These are phyloP conservation scores for Axis porcinus DNA, from an alignment of 2,113 vertebrate genomes.

Conservation along the genomic window DNA sequence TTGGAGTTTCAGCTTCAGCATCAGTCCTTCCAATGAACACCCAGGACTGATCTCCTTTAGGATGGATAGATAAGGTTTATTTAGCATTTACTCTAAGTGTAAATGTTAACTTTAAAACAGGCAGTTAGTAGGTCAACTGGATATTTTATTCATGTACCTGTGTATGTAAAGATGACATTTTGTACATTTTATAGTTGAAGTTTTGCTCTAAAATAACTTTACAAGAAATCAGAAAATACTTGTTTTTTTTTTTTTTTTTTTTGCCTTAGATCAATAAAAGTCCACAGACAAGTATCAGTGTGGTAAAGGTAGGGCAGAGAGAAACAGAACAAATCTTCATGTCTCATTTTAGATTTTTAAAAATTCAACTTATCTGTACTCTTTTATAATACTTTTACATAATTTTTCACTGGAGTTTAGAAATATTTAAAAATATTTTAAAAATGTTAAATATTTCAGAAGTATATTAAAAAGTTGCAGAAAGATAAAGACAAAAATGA, in stretches of 20 bases:
- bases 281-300: background rate
- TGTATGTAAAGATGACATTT: background rate
- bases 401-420: background rate
- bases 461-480: background rate
- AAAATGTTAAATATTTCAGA: background rate
- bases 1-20: too few species aligned
- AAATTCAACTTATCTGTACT: background rate
- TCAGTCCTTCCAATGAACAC: too few species aligned
- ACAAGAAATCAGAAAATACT: background rate
- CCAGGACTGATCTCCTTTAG: too few species aligned
- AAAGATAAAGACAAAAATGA: background rate
- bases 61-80: too few species aligned
- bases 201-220: background rate
- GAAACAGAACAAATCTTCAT: background rate
- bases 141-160: background rate
- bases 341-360: background rate
- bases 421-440: background rate
- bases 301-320: background rate
- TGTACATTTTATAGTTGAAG: background rate
- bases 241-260: background rate
- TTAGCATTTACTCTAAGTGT: background rate
- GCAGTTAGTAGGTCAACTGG: background rate
- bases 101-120: constrained; percentile 3
- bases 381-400: background rate
- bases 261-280: background rate